Percentiles rank a stretch among this genome's conserved stretches.
phyloP scores from a whole-genome alignment of 2,113 vertebrate species.

The Charadrius vociferus region DNA sequence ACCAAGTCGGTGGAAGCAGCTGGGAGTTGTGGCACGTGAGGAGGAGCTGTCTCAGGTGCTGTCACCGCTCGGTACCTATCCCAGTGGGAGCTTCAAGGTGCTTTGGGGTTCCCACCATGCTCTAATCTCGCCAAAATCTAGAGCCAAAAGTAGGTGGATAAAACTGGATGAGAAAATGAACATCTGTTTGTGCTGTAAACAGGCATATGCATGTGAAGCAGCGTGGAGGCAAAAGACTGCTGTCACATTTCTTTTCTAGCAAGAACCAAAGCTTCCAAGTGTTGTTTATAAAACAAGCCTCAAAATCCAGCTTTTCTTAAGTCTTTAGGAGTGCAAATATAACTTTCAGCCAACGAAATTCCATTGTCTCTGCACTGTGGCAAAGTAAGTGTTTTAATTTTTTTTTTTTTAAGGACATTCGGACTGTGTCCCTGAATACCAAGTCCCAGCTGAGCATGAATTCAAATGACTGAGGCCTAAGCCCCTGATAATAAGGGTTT shows the following conservation, averaged over 20 bases:
- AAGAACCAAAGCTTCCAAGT: background rate
- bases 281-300: conserved; percentile 52
- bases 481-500: conserved; percentile 49
- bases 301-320: conserved; percentile 38
- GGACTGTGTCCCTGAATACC: background rate
- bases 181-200: background rate
- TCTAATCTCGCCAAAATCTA: background rate
- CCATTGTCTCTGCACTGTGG: conserved; percentile 11
- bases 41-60: background rate
- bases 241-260: background rate
- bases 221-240: background rate
- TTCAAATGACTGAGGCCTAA: conserved; percentile 34
- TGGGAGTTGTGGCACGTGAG: fast-evolving
- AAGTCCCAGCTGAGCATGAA: conserved; percentile 4
- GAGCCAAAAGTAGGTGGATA: background rate
- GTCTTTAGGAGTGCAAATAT: conserved; percentile 39
- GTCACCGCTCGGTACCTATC: fast-evolving
- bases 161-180: background rate
- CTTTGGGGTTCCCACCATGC: background rate
- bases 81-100: background rate
- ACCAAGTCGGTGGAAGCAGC: background rate
- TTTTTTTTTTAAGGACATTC: background rate
- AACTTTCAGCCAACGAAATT: background rate
- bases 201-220: background rate
- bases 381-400: background rate